Evolutionary conservation across 2,888 invertebrate species (phyloP), one percentile per base, ranked within the genome.

Genomic region (Pediacus dermestoides): DNA sequence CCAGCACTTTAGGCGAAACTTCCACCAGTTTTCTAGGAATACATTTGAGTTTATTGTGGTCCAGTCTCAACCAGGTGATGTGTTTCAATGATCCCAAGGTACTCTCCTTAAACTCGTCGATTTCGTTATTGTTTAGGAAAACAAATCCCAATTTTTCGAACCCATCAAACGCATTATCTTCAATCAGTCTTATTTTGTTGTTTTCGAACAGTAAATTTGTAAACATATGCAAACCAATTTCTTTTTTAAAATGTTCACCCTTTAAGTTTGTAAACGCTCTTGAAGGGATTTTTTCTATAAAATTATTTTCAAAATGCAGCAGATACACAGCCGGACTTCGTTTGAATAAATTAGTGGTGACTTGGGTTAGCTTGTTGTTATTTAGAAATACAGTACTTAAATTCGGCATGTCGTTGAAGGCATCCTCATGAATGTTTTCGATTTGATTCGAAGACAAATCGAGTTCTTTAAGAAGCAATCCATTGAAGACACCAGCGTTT

Each of bases 61-160:
- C 60, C 10, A 64, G 47, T 38, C 63, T 50, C 11, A 64, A 38
- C 63, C 63, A 64, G 36, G 63, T 62, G 6, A 64, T 51, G 27
- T 53, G 53, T 28, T 45, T 53, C 15, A 63, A 39, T 8, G 52
- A 46, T 10, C 61, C 61, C 32, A 64, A 47, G 18, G 60, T 48
- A n/a, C 52, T 44, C n/a, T 50, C 50, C 36, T 51, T 48, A 12
- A 61, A 48, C 21, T 53, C 50, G 14, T 53, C 48, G 7, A 61
- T 45, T 46, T 55, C 48, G 40, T 61, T 61, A 26, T 47, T 43
- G 22, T 55, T 52, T 23, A 61, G 42, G 38, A 55, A 51, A 39
- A 61, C 34, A 53, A 52, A 54, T 2, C 60, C 59, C 28, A 61
- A 46, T 14, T 44, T 49, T 38, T 55, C 54, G 4, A 58, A 38